Conservation (phyloP, 2,888 invertebrate species). For the Saturnia japonica region DNA sequence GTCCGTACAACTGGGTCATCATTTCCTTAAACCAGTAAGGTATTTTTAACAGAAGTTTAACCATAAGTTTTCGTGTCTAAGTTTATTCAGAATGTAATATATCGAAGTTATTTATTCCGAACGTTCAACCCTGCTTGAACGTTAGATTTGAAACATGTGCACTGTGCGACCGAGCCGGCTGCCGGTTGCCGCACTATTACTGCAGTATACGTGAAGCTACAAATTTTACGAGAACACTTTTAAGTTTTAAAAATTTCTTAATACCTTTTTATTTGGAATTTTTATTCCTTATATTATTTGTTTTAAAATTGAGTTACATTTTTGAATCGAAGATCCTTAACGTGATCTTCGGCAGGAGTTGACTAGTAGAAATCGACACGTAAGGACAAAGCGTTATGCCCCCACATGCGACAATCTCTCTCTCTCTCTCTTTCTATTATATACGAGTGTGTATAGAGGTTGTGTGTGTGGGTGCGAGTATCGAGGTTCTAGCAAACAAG, state of each 20-base stretch:
- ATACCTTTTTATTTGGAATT: not conserved
- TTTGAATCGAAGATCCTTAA: no score
- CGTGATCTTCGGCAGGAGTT: no score
- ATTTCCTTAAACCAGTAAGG: not conserved
- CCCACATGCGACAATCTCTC: no score
- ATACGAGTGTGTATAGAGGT: no score
- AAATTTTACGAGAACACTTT: not conserved
- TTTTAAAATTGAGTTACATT: not conserved
- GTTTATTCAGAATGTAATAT: not conserved
- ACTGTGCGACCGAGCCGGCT: not conserved
- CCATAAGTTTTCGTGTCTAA: not conserved
- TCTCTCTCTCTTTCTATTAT: no score
- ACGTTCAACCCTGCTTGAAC: not conserved
- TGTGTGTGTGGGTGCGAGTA: no score
- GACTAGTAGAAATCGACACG: no score
- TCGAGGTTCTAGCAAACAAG: no score
- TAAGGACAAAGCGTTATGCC: no score
- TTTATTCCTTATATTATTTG: not conserved
- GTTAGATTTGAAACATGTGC: not conserved
- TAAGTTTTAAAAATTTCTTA: not conserved
- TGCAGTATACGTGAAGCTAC: conserved; percentile 6
- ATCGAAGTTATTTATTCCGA: conserved; percentile 3
- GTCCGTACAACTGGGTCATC: no score
- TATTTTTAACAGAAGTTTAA: not conserved
- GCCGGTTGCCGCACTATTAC: conserved; percentile 7